phyloP scores from a whole-genome alignment of 2,888 invertebrate species.

The Tenthredo livida region DNA sequence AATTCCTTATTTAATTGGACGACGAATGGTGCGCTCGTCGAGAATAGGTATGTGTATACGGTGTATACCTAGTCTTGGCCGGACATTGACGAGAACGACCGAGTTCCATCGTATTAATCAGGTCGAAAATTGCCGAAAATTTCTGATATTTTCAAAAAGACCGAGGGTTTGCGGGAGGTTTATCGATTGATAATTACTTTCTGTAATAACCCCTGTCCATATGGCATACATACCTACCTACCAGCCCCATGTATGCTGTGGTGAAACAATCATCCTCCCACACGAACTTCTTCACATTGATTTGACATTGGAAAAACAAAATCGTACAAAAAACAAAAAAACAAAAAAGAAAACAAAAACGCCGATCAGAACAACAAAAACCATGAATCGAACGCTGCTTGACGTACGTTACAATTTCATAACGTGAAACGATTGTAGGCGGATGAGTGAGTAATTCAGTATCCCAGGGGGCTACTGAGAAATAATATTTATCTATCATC shows the following conservation, averaged over 20 bases:
- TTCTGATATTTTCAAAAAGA: not conserved
- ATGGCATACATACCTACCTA: not conserved
- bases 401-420: constrained; percentile 31
- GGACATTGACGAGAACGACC: not conserved
- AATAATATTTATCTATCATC: constrained; percentile 4
- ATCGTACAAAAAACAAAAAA: not conserved
- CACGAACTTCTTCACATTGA: not conserved
- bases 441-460: constrained; percentile 6
- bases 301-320: constrained; percentile 2
- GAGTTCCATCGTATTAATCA: not conserved
- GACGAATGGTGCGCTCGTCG: not conserved
- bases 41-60: not conserved
- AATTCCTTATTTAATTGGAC: not conserved
- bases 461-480: not conserved
- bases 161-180: not conserved
- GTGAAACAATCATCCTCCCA: constrained; percentile 14
- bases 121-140: not conserved
- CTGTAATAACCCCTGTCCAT: constrained; percentile 3
- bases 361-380: not conserved
- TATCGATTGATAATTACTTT: constrained; percentile 39
- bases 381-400: constrained; percentile 13
- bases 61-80: not conserved
- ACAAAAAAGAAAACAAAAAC: not conserved
- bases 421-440: not conserved
- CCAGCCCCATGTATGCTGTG: not conserved